Evolutionary conservation across 2,888 invertebrate genomes (phyloP).

Genomic region (Melinaea marsaeus): DNA sequence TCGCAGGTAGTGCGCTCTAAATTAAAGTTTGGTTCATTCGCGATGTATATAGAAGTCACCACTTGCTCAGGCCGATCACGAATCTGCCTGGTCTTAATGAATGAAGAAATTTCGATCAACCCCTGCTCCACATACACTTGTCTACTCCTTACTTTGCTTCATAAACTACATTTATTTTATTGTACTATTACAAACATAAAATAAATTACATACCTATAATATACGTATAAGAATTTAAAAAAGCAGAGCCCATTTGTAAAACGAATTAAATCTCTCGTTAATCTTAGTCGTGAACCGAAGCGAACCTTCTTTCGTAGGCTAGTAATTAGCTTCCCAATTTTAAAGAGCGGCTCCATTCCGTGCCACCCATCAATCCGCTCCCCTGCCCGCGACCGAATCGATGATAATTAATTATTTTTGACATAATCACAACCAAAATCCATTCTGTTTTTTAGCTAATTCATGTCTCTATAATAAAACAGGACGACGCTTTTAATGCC

Average conservation of each 20-base stretch:
- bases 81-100: conserved; percentile 65
- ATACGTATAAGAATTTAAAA: conserved; percentile 14
- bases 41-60: conserved; percentile 55
- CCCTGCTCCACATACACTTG: conserved; percentile 52
- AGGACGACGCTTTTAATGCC: conserved; percentile 69
- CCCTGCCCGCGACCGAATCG: conserved; percentile 73
- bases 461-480: conserved; percentile 81
- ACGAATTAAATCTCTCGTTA: conserved; percentile 41
- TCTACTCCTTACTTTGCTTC: conserved; percentile 41
- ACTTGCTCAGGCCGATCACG: conserved; percentile 68
- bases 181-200: conserved; percentile 16
- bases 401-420: conserved; percentile 86
- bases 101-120: conserved; percentile 65
- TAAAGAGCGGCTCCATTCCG: conserved; percentile 61
- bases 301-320: conserved; percentile 47
- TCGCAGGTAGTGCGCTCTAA: conserved; percentile 60
- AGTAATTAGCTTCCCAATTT: conserved; percentile 74
- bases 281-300: conserved; percentile 49
- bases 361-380: conserved; percentile 67
- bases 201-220: neutral
- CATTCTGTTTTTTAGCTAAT: conserved; percentile 82
- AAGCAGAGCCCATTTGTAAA: conserved; percentile 13
- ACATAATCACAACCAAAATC: conserved; percentile 82
- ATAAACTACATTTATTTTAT: conserved; percentile 46
- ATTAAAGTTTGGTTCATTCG: conserved; percentile 71